A percentile compares a stretch with the other conserved stretches of the same genome.
These are phyloP conservation scores for Sycophila texana DNA, from an alignment of 2,888 invertebrate genomes.

Conservation along the genomic window DNA sequence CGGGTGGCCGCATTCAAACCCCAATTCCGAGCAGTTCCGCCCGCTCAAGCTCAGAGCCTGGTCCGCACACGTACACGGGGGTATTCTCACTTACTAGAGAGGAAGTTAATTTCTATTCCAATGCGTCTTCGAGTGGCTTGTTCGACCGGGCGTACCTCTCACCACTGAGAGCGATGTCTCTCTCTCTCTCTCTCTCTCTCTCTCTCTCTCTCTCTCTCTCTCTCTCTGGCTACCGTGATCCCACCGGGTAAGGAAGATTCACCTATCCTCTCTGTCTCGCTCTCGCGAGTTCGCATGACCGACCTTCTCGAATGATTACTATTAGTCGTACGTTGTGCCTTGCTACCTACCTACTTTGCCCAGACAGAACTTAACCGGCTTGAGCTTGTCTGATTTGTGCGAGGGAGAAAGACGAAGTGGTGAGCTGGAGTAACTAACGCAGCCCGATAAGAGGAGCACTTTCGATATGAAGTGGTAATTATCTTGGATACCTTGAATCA, in stretches of 20 bases:
- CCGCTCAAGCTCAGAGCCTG: neutral
- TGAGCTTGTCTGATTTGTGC: conserved; percentile 20
- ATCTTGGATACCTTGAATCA: conserved; percentile 41
- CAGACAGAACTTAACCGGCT: conserved; percentile 39
- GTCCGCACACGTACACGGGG: neutral
- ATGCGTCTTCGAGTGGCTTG: conserved; percentile 47
- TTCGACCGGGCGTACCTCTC: conserved; percentile 37
- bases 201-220: neutral
- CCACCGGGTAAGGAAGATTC: too few species aligned
- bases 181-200: neutral
- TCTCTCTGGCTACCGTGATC: too few species aligned
- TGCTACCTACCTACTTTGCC: neutral
- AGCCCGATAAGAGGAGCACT: conserved; percentile 31
- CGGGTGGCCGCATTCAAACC: neutral
- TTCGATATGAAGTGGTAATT: conserved; percentile 51
- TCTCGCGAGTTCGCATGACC: conserved; percentile 8
- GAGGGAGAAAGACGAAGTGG: neutral
- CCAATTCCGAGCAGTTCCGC: conserved; percentile 3
- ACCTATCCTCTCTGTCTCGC: too few species aligned
- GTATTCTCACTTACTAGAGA: neutral
- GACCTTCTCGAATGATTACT: conserved; percentile 39
- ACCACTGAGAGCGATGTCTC: neutral
- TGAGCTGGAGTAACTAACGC: conserved; percentile 4
- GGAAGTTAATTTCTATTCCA: conserved; percentile 45
- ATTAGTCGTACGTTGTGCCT: neutral